Conservation (phyloP, 2,113 vertebrate genomes). For the Ictalurus furcatus region DNA sequence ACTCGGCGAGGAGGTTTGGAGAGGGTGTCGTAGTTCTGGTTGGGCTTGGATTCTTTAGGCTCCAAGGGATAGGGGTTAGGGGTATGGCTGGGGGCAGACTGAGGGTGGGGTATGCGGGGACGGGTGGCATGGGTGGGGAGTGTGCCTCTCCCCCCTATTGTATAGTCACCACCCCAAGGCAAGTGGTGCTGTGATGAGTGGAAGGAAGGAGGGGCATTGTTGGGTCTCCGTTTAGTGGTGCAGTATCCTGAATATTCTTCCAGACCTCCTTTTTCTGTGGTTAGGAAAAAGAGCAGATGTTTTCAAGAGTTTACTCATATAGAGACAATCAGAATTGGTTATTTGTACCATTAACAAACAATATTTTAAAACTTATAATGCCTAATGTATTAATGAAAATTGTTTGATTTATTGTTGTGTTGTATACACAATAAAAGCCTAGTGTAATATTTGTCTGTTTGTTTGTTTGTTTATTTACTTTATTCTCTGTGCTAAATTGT, state of each 20-base stretch:
- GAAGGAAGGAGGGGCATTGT: slow-evolving; percentile 75
- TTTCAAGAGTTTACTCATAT: slow-evolving; percentile 50
- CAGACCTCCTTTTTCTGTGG: slow-evolving; percentile 81
- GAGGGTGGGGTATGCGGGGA: slow-evolving; percentile 75
- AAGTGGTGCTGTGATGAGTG: slow-evolving; percentile 80
- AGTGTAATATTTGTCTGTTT: not conserved
- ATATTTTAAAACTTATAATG: not conserved
- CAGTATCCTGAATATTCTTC: slow-evolving; percentile 90
- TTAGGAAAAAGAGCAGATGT: slow-evolving; percentile 54
- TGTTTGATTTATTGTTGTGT: not conserved
- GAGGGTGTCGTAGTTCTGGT: slow-evolving; percentile 76
- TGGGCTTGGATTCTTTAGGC: slow-evolving; percentile 73
- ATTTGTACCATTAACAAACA: not conserved
- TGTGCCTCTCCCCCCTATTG: slow-evolving; percentile 80
- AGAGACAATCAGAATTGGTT: slow-evolving; percentile 19
- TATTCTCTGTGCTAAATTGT: not conserved
- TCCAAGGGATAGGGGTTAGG: slow-evolving; percentile 79
- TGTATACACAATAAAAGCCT: not conserved
- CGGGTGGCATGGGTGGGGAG: slow-evolving; percentile 79
- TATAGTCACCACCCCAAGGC: slow-evolving; percentile 80
- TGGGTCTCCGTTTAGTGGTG: slow-evolving; percentile 82
- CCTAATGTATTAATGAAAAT: not conserved
- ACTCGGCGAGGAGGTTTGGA: slow-evolving; percentile 82
- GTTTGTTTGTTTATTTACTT: not conserved
- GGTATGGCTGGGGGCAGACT: slow-evolving; percentile 72